These are phyloP conservation scores for Albula glossodonta DNA, from an alignment of 2,113 vertebrate genomes.

Conservation along the genomic window DNA sequence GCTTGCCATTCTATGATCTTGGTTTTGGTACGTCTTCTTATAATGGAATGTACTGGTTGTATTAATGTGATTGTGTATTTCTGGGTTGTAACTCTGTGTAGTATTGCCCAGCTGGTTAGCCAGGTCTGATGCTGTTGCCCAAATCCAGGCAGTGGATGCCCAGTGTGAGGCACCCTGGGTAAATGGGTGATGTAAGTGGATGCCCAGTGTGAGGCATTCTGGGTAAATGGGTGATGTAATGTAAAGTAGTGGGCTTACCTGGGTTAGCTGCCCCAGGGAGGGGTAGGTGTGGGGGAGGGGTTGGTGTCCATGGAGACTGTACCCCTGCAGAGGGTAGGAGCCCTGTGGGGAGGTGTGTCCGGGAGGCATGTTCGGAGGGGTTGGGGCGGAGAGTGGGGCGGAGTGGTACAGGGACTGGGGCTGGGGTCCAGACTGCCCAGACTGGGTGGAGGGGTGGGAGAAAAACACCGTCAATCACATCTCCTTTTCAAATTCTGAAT, in stretches of 20 bases:
- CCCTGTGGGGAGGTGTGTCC: slow-evolving; percentile 88
- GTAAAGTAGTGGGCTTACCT: slow-evolving; percentile 51
- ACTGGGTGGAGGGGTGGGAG: slow-evolving; percentile 52
- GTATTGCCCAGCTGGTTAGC: no score
- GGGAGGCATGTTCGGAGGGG: slow-evolving; percentile 84
- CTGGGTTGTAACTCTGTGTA: no score
- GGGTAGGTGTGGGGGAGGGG: slow-evolving; percentile 68
- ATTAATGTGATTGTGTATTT: no score
- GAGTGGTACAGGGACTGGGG: slow-evolving; percentile 88
- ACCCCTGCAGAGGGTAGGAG: slow-evolving; percentile 82
- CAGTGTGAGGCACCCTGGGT: no score
- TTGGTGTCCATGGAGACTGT: slow-evolving; percentile 85
- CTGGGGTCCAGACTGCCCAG: slow-evolving; percentile 79
- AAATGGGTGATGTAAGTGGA: no score
- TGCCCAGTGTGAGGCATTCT: no score
- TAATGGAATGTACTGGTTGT: no score
- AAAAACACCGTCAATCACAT: neutral
- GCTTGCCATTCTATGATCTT: no score
- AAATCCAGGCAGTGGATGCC: no score
- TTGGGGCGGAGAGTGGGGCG: slow-evolving; percentile 78
- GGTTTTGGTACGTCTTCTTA: no score
- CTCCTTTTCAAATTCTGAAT: neutral
- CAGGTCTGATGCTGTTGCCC: no score
- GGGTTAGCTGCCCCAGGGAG: slow-evolving; percentile 63
- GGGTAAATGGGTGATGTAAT: no score